phyloP scores from a whole-genome alignment of 1,140 invertebrate species.

The Rhagoletis pomonella region DNA sequence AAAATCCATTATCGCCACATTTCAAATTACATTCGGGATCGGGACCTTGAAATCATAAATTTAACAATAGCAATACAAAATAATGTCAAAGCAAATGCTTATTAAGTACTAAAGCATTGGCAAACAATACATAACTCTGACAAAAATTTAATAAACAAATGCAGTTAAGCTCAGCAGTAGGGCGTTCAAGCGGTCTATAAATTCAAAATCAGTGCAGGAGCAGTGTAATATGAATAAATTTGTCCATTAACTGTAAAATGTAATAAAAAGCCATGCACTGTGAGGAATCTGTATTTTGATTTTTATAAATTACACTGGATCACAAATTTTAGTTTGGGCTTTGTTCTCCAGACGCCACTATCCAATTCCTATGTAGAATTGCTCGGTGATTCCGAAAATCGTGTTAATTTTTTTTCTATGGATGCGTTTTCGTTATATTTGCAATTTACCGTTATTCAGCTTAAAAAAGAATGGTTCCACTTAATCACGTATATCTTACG shows the following conservation, averaged over 20 bases:
- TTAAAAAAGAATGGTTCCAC: no score
- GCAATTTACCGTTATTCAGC: no score
- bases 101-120: constrained; percentile 46
- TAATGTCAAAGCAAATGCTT: background rate
- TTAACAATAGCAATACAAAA: background rate
- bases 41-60: constrained; percentile 77
- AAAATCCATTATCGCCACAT: constrained; percentile 88
- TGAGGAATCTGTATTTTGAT: no score
- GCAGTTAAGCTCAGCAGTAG: background rate
- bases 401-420: no score
- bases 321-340: no score
- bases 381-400: no score
- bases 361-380: no score
- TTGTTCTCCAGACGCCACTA: no score
- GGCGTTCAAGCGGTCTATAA: constrained; percentile 12
- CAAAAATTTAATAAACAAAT: background rate
- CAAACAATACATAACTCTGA: background rate
- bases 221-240: background rate
- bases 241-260: background rate
- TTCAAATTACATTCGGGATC: constrained; percentile 92
- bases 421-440: no score
- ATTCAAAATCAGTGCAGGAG: background rate
- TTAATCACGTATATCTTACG: no score
- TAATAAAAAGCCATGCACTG: no score
- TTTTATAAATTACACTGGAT: no score